Evolutionary conservation across 2,888 invertebrate species (phyloP).

Genomic region (Proisotoma minuta): DNA sequence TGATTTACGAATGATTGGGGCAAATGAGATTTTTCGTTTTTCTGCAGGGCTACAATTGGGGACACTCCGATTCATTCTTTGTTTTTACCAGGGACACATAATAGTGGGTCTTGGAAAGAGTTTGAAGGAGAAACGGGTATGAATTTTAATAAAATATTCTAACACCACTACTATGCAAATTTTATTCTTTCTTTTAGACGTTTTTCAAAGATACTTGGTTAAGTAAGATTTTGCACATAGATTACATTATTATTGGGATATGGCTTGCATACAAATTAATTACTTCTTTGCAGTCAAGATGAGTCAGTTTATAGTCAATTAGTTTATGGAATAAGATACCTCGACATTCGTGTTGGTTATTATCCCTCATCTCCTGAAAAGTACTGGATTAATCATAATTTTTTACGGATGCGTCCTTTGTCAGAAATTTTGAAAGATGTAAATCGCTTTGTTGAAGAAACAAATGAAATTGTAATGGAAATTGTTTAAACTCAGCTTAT

Average conservation of each 20-base stretch:
- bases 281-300: conserved; percentile 62
- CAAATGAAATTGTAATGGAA: conserved; percentile 56
- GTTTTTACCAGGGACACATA: conserved; percentile 67
- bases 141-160: background rate
- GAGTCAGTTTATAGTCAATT: conserved; percentile 75
- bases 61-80: conserved; percentile 59
- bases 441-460: conserved; percentile 47
- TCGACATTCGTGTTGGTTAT: conserved; percentile 74
- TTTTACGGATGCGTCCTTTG: conserved; percentile 65
- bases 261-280: background rate
- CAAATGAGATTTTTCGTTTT: background rate
- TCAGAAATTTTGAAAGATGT: conserved; percentile 48
- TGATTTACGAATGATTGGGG: no score
- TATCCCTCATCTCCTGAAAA: conserved; percentile 52
- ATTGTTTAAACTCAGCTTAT: background rate
- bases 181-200: conserved; percentile 22
- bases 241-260: background rate
- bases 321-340: conserved; percentile 71
- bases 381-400: conserved; percentile 70
- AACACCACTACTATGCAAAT: no score
- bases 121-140: conserved; percentile 9
- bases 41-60: conserved; percentile 52
- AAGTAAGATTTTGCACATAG: no score
- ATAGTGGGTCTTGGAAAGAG: conserved; percentile 50
- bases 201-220: conserved; percentile 38